Evolutionary conservation across 1,140 invertebrate genomes (phyloP), one percentile per base, ranked within the genome.

Genomic region (Diprion similis): DNA sequence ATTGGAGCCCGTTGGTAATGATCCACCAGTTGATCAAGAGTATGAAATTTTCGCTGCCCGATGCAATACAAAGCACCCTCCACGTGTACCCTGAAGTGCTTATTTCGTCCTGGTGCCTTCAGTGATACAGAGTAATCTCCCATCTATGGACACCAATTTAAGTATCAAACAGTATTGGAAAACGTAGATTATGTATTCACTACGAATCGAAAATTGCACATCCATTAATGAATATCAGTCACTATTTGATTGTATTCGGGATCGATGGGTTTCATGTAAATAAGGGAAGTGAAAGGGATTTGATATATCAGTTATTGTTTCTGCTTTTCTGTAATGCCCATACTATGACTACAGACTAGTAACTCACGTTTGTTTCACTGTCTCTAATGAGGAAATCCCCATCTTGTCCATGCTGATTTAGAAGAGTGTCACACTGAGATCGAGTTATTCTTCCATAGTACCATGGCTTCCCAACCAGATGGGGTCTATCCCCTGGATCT

Each of bases 1-100:
- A 99, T 99, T 68, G 98, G 98, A 77, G 98, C 97, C 84, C 96
- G 94, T 89, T 98, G 98, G 89, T 99, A 99, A 89, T 99, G 98
- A 83, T 98, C 96, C 77, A 99, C 97, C 75, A 99, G 90, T 86
- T 98, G 97, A 86, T 99, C 97, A 81, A 99, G 89, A 67, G 95
- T 95, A 78, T 95, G 93, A 89, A 99, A 99, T 89, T 96, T 97
- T 82, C 98, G 94, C 89, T 99, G 97, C 65, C 98, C 98, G 87
- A 99, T 99, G 86, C 97, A 97, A 85, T 97, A 99, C 71, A 97
- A 91, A 46, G 92, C 93, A 77, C 96, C 95, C 88, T 98, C 97
- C 66, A 99, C 97, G 84, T 98, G 97, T 76, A 99, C 97, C 83
- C 98, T 93, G 89, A 99, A 99, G 89, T 99, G 98, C 88, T 99